Evolutionary conservation across 2,113 vertebrate genomes (phyloP), one percentile per base, ranked within the genome.

Genomic region (Psilopogon haemacephalus): DNA sequence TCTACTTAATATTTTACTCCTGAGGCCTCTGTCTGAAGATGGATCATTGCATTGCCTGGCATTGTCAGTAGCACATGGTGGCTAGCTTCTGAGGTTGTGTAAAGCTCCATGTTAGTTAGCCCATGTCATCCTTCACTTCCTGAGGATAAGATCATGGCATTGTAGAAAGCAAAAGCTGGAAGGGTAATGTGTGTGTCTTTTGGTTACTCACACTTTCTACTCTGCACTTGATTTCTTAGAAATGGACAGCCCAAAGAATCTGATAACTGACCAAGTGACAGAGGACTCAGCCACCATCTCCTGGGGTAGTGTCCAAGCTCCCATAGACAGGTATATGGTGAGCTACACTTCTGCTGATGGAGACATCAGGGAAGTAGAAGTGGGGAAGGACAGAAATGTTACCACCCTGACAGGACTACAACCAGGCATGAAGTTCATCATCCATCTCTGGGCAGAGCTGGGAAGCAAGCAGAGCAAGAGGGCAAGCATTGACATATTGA

Each of bases 271-370:
- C 14, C 86, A 76, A 40, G 97, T 98, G 68, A 98, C 97, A 18
- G 98, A 98, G 86, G 97, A 98, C 84, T 98, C 97, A 1, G 97
- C 96, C 11, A 97, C 91, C 9, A 94, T 98, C 56, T 97, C 97
- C 52, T 99, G 98, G 98, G 95, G 98, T 59, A 89, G 28, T 3
- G 93, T 97, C 58, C 97, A 94, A 68, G 97, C 98, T n/a, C 95
- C 96, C 15, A 96, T 98, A 32, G 97, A 98, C 8, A 97, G 96
- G 88, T 98, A 98, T 65, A 95, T 97, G 78, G 78, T 98, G 88
- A 97, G 96, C 87, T 98, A 98, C 91, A 86, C 95, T 54, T 97
- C 98, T 38, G 91, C 95, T 48, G 97, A 95, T 52, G 98, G 98
- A 52, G 96, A 97, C 80, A 97, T 84, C 88, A 95, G 75, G 71